A percentile compares a stretch with the other conserved stretches of the same genome.
These are phyloP conservation scores for Rhamnusium bicolor DNA, from an alignment of 2,888 invertebrate species.

Conservation along the genomic window DNA sequence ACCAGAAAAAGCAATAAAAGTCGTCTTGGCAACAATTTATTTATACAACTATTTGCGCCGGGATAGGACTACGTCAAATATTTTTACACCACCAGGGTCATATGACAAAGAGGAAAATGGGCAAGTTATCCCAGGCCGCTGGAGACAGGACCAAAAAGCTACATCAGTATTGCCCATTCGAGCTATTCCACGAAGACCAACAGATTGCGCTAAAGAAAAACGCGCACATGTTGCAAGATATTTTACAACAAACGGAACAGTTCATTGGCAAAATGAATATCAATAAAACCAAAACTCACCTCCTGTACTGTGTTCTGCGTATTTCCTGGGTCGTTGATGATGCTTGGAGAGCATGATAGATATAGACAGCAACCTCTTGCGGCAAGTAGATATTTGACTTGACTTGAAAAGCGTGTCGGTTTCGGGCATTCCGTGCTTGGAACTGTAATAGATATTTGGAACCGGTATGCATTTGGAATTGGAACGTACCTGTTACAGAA, in stretches of 20 bases:
- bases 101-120: not conserved
- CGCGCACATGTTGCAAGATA: not conserved
- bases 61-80: not conserved
- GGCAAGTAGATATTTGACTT: too few species aligned
- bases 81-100: constrained; percentile 24
- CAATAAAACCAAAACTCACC: not conserved
- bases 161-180: not conserved
- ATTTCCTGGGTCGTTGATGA: too few species aligned
- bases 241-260: not conserved
- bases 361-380: too few species aligned
- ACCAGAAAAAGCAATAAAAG: constrained; percentile 40
- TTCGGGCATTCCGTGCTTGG: too few species aligned
- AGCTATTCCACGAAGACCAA: not conserved
- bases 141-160: not conserved
- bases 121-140: not conserved
- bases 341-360: too few species aligned
- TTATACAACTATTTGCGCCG: constrained; percentile 37
- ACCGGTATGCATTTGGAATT: too few species aligned
- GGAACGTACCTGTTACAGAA: too few species aligned
- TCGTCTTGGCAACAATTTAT: constrained; percentile 36
- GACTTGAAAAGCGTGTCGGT: too few species aligned
- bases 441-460: too few species aligned
- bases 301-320: too few species aligned
- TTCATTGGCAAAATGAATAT: constrained; percentile 1
- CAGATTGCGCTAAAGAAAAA: not conserved